Evolutionary conservation across 1,140 invertebrate genomes (phyloP).

Genomic region (Lordiphosa clarofinis): DNA sequence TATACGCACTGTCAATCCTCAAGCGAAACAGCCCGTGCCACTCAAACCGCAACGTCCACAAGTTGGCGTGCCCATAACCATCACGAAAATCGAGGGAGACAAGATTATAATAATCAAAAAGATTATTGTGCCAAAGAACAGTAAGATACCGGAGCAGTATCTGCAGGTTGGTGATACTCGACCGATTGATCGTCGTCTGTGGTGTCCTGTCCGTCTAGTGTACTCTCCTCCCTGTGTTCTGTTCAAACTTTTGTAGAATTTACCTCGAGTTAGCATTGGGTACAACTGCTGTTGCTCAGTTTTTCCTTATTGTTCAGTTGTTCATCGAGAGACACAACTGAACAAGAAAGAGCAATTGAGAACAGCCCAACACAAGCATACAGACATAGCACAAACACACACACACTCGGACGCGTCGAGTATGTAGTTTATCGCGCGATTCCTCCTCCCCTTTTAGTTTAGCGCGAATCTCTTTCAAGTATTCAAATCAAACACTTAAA

Average conservation of each 20-base stretch:
- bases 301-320: background rate
- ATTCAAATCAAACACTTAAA: conserved; percentile 30
- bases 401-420: background rate
- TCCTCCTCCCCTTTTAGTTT: background rate
- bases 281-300: background rate
- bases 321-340: no score
- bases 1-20: conserved; percentile 29
- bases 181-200: conserved; percentile 32
- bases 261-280: conserved; percentile 27
- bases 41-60: conserved; percentile 57
- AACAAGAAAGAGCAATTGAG: no score
- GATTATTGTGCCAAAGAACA: conserved; percentile 74
- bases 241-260: conserved; percentile 48
- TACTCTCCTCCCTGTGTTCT: conserved; percentile 32
- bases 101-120: conserved; percentile 80
- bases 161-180: conserved; percentile 72
- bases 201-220: conserved; percentile 33
- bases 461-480: background rate
- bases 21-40: conserved; percentile 24
- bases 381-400: background rate
- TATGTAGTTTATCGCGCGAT: background rate
- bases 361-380: no score
- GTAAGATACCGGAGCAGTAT: conserved; percentile 79
- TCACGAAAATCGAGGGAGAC: conserved; percentile 77
- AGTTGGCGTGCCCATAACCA: conserved; percentile 69